Evolutionary conservation across 2,888 invertebrate genomes (phyloP).

Genomic region (Griposia aprilina): DNA sequence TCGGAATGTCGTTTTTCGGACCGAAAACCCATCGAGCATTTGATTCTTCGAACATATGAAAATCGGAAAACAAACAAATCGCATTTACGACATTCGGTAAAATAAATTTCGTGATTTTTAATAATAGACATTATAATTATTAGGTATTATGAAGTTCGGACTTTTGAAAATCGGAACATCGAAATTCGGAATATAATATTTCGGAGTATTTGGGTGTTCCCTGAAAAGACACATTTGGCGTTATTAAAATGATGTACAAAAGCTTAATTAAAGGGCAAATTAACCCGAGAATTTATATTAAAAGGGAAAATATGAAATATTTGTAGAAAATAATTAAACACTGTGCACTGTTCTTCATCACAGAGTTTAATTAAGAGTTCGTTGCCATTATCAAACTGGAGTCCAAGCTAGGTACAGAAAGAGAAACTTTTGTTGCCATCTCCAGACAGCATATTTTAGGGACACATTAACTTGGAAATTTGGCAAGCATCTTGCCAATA

Average conservation of each 20-base stretch:
- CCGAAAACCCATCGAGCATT: too few species aligned
- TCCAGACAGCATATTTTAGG: conserved; percentile 50
- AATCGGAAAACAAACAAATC: too few species aligned
- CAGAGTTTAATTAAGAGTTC: conserved; percentile 34
- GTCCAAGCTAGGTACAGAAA: conserved; percentile 42
- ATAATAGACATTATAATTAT: too few species aligned
- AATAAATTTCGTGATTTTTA: too few species aligned
- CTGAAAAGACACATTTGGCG: not conserved
- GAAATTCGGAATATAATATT: too few species aligned
- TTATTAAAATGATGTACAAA: not conserved
- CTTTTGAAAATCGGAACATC: too few species aligned
- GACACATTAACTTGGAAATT: conserved; percentile 55
- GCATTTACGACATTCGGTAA: too few species aligned
- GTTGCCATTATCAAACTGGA: conserved; percentile 20
- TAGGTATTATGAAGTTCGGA: too few species aligned
- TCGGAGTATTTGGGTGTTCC: too few species aligned
- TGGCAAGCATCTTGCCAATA: conserved; percentile 60
- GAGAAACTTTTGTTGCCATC: conserved; percentile 38
- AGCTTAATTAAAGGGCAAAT: not conserved
- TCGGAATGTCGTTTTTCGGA: too few species aligned
- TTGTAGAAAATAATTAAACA: conserved; percentile 4
- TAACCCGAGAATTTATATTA: not conserved
- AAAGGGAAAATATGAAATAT: conserved; percentile 1
- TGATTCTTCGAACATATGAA: too few species aligned
- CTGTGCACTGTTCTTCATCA: not conserved